phyloP scores from a whole-genome alignment of 2,113 vertebrate species.

The Edolisoma coerulescens region DNA sequence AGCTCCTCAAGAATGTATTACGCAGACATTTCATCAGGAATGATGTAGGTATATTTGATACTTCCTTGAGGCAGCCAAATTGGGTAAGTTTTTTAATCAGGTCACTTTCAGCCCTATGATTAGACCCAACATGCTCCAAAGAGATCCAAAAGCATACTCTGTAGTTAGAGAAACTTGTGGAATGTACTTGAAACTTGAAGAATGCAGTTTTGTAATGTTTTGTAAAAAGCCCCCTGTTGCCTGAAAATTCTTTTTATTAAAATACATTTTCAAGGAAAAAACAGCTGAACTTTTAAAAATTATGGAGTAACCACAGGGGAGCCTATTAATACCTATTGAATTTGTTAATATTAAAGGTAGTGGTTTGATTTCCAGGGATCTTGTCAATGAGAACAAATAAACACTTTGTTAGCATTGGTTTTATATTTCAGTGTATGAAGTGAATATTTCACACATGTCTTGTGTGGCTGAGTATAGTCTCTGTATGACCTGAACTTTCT shows the following conservation, averaged over 20 bases:
- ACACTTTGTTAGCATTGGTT: background rate
- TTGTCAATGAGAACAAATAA: background rate
- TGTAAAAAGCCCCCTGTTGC: background rate
- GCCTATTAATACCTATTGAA: background rate
- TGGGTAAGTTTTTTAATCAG: background rate
- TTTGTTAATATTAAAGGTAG: background rate
- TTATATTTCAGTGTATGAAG: background rate
- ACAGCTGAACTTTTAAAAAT: background rate
- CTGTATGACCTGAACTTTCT: fast-evolving
- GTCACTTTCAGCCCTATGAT: background rate
- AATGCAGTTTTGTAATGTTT: background rate
- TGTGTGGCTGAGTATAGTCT: fast-evolving
- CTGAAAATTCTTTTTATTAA: background rate
- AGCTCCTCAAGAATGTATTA: background rate
- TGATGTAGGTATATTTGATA: background rate
- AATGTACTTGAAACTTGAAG: background rate
- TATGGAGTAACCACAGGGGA: background rate
- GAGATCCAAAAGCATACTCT: background rate
- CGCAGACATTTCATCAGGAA: background rate
- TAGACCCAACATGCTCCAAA: background rate
- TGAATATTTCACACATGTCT: background rate
- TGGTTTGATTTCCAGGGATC: background rate
- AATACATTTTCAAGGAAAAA: background rate
- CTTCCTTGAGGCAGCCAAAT: background rate
- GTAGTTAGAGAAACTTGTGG: background rate